Conservation (phyloP, 2,797 vertebrate species). For the Helicolenus hilgendorfi region DNA sequence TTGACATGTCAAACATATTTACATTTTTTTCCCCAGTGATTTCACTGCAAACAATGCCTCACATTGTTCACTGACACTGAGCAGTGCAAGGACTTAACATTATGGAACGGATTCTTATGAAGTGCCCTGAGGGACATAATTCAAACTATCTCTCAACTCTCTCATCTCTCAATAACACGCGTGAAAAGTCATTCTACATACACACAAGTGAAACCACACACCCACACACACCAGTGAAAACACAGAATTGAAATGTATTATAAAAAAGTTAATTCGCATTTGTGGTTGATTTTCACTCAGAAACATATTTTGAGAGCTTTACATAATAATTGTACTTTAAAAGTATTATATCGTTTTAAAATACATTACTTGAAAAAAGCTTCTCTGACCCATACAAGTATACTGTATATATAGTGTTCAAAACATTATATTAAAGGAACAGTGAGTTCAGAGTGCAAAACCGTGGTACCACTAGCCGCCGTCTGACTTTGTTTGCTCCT, state of each 20-base stretch:
- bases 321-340: not conserved
- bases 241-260: not conserved
- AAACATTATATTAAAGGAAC: too few relatives aligned
- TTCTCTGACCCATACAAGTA: not conserved
- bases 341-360: not conserved
- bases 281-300: not conserved
- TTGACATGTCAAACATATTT: not conserved
- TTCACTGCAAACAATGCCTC: not conserved
- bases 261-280: not conserved
- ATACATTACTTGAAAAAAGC: not conserved
- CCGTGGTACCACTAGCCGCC: too few relatives aligned
- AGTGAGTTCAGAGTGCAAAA: too few relatives aligned
- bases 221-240: not conserved
- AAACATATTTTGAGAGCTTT: not conserved
- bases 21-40: not conserved
- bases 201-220: not conserved
- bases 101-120: conserved; percentile 2
- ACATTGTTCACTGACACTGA: conserved; percentile 1
- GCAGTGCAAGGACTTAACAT: not conserved
- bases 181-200: not conserved
- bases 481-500: too few relatives aligned
- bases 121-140: conserved; percentile 1
- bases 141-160: conserved; percentile 46
- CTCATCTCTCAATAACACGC: not conserved
- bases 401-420: not conserved